Evolutionary conservation across 2,113 vertebrate genomes (phyloP).

Genomic region (Gnathonemus longibarbis): DNA sequence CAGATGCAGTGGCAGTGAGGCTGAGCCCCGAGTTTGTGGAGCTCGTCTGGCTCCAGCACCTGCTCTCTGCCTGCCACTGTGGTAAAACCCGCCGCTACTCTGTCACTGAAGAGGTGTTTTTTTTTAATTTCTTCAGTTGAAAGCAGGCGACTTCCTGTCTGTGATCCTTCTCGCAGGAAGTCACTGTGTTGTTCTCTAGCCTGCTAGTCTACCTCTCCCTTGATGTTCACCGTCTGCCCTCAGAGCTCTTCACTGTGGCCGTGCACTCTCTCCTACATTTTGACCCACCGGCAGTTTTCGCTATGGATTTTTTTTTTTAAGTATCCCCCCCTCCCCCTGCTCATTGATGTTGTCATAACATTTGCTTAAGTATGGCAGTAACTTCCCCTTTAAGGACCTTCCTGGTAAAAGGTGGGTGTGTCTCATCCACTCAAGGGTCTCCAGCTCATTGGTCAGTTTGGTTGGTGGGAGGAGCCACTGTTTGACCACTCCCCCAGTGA

Average conservation of each 20-base stretch:
- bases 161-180: neutral
- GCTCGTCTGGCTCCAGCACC: neutral
- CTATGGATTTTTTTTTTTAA: neutral
- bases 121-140: neutral
- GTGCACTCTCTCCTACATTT: neutral
- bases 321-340: neutral
- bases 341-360: neutral
- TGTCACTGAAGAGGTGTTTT: neutral
- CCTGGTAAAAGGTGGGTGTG: neutral
- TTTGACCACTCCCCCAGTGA: neutral
- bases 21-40: neutral
- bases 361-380: neutral
- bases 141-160: neutral
- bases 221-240: neutral
- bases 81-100: neutral
- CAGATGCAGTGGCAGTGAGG: too few species aligned
- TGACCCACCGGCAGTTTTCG: neutral
- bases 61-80: neutral
- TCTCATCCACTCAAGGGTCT: neutral
- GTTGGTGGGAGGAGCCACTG: neutral
- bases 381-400: constrained; percentile 3
- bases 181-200: neutral
- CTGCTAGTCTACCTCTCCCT: neutral
- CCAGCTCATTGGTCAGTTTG: neutral
- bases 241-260: neutral